Base-by-base conservation (phyloP, 2,797 vertebrate species). In the Tadarida brasiliensis region DNA sequence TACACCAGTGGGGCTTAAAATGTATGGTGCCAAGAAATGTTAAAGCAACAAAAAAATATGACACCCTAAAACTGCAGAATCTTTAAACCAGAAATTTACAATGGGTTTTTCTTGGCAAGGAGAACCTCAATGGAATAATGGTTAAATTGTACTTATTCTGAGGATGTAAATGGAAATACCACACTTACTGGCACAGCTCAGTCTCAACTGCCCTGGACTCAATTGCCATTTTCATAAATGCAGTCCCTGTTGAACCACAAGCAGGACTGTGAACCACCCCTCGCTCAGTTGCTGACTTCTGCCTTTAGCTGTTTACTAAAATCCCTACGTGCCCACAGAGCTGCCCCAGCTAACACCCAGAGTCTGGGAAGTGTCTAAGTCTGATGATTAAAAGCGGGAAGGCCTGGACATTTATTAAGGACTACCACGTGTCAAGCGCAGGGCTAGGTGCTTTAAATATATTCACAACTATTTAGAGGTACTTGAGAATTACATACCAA, bases 101-200 rank as follows among this genome's bases (percentile, higher is more conserved):
- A 98, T 97, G 97, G 97, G 98, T 98, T 98, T 98, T 98, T 98
- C 98, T 98, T 98, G 98, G 98, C 98, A 98, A 97, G 92, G 61
- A 94, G 85, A 61, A 51, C 94, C 94, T 97, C 86, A 20, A 59
- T 96, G 96, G 97, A 98, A 98, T 98, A 98, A 98, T 97, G 71
- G 96, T 94, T 96, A 98, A 97, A 98, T 92, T 98, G 98, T 98
- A 98, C 97, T 98, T 97, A 96, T 96, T 97, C 97, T 22, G 73
- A 97, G 35, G 96, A 98, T 96, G 95, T 96, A 98, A 97, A 97
- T 98, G 97, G 97, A 98, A 98, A 95, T 97, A 97, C 91, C 97
- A 97, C 85, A 82, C 94, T 97, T 97, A 97, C 96, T 98, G 98
- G 98, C 98, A 95, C 0, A 81, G 61, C 5, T 71, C 68, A 76